These are phyloP conservation scores for Rhinatrema bivittatum DNA, from an alignment of 2,797 vertebrate species.

Conservation along the genomic window DNA sequence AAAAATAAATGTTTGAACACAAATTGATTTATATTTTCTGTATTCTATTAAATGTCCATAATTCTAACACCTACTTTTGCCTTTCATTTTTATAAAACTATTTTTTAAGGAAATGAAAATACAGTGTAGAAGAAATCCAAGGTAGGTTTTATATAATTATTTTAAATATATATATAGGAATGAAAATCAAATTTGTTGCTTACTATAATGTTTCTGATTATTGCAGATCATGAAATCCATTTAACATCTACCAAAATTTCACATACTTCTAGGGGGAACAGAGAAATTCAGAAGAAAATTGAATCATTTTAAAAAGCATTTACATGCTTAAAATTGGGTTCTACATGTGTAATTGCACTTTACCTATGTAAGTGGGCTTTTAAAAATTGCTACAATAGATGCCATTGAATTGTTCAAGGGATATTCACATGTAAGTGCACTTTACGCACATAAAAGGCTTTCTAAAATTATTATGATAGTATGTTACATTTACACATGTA, in stretches of 20 bases:
- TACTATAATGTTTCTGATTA: neutral
- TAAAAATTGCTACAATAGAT: no score
- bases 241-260: neutral
- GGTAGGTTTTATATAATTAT: neutral
- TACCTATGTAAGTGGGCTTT: no score
- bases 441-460: no score
- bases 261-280: constrained; percentile 1
- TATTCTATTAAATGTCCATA: constrained; percentile 51
- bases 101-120: neutral
- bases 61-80: constrained; percentile 57
- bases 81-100: constrained; percentile 35
- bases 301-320: no score
- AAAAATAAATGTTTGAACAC: constrained; percentile 59
- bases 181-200: neutral
- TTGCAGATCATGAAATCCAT: neutral
- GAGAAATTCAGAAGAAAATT: no score
- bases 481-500: no score
- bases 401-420: no score
- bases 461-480: no score
- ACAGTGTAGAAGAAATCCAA: neutral
- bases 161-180: neutral
- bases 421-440: no score
- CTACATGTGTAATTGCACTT: no score
- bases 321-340: no score
- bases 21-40: constrained; percentile 64